phyloP scores from a whole-genome alignment of 2,113 vertebrate species.

The Cynocephalus volans region DNA sequence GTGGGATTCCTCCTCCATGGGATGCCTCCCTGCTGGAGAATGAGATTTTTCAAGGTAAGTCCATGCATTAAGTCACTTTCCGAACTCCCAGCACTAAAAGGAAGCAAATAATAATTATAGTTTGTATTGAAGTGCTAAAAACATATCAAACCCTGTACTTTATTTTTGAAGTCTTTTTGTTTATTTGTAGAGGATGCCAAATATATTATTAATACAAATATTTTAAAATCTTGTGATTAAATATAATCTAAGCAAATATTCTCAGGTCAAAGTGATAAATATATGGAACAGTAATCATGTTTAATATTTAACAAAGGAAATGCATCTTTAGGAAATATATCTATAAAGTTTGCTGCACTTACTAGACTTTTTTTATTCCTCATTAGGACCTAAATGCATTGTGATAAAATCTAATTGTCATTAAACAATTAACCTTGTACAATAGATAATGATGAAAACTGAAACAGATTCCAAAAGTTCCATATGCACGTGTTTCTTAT shows the following conservation, averaged over 20 bases:
- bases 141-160: background rate
- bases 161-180: constrained; percentile 31
- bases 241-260: constrained; percentile 57
- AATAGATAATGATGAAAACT: constrained; percentile 29
- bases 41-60: constrained; percentile 90
- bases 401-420: constrained; percentile 55
- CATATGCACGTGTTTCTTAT: background rate
- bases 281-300: constrained; percentile 14
- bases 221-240: constrained; percentile 50
- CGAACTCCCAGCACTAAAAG: background rate
- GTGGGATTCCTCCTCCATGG: constrained; percentile 79
- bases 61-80: background rate
- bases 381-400: constrained; percentile 19
- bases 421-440: background rate
- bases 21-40: constrained; percentile 86
- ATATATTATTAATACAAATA: background rate
- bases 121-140: constrained; percentile 24
- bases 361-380: constrained; percentile 37
- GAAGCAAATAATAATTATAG: background rate
- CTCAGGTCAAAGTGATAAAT: background rate
- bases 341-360: constrained; percentile 35
- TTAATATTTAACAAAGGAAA: constrained; percentile 77
- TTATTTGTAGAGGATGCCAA: constrained; percentile 44
- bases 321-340: constrained; percentile 38
- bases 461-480: background rate